These are phyloP conservation scores for Coreoperca whiteheadi DNA, from an alignment of 2,113 vertebrate species.

Conservation along the genomic window DNA sequence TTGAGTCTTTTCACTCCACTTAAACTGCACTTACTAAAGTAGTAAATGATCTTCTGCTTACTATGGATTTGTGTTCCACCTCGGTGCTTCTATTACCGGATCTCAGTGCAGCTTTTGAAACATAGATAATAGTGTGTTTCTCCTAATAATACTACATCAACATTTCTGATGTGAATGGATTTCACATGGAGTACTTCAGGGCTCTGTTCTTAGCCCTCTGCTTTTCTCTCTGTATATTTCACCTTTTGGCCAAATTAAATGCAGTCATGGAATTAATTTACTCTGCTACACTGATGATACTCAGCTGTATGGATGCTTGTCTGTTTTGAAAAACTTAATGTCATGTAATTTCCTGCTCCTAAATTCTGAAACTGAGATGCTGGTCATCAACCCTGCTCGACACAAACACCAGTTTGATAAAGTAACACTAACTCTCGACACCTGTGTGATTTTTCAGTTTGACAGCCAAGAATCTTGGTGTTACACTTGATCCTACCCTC, in stretches of 20 bases:
- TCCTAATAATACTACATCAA: not conserved
- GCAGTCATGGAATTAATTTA: not conserved
- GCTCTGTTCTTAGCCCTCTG: not conserved
- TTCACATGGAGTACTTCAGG: not conserved
- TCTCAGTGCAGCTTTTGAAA: not conserved
- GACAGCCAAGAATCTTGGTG: too few species aligned
- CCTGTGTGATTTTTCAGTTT: too few species aligned
- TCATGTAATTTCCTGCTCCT: too few species aligned
- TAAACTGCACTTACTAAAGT: not conserved
- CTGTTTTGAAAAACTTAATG: too few species aligned
- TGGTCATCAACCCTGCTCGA: too few species aligned
- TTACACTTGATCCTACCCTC: too few species aligned
- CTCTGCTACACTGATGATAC: not conserved
- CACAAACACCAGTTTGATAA: too few species aligned
- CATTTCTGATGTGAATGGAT: not conserved
- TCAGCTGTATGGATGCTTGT: not conserved
- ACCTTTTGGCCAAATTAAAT: not conserved
- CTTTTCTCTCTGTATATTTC: not conserved
- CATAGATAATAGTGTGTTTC: not conserved
- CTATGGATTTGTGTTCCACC: not conserved
- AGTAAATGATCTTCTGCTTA: not conserved
- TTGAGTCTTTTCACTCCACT: too few species aligned
- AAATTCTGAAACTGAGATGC: too few species aligned
- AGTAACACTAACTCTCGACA: too few species aligned
- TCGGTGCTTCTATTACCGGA: too few species aligned